Evolutionary conservation across 2,113 vertebrate species (phyloP), one percentile per base, ranked within the genome.

Genomic region (Stigmatopora nigra): DNA sequence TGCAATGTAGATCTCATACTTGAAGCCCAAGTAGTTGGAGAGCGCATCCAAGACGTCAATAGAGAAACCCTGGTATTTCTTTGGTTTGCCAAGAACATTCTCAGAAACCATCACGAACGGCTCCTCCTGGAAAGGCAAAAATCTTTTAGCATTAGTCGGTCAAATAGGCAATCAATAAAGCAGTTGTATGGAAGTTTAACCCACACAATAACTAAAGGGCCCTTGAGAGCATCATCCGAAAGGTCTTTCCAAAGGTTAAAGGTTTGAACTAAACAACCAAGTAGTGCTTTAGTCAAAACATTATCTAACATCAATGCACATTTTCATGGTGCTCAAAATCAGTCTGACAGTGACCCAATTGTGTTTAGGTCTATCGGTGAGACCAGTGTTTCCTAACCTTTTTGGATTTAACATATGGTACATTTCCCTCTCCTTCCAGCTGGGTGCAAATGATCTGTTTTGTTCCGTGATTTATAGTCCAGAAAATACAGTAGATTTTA

Each of bases 31-130:
- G 82, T 98, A 99, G 82, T 92, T 96, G 63, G 97, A 91, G 72
- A 99, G 91, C 60, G 96, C 93, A 81, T 99, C 97, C 76, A 99
- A 85, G 49, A 99, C 95, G 0, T 99, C 97, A 15, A 99, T 98
- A 64, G 97, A 98, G 81, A 92, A 99, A 44, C 97, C 97, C 64
- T 97, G 95, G 80, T 98, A 99, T 82, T 98, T 98, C 89, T 99
- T 99, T 0, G 97, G 96, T 77, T 98, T 98, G 46, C 97, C 97
- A 80, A 99, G 78, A 56, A 99, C 95, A 57, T 99, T 99, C 87
- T 99, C 97, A 14, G 96, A 98, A 60, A 99, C 95, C 97, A 99
- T 99, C 65, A 99, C 96, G 72, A 99, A 99, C 13, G 97, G 97
- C 81, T 99, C 97, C 89, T 99, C 97, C 97, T 99, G 79, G 10